A percentile compares a stretch with the other conserved stretches of the same genome.
phyloP scores from a whole-genome alignment of 2,797 vertebrate genomes.

The Dipus sagitta region DNA sequence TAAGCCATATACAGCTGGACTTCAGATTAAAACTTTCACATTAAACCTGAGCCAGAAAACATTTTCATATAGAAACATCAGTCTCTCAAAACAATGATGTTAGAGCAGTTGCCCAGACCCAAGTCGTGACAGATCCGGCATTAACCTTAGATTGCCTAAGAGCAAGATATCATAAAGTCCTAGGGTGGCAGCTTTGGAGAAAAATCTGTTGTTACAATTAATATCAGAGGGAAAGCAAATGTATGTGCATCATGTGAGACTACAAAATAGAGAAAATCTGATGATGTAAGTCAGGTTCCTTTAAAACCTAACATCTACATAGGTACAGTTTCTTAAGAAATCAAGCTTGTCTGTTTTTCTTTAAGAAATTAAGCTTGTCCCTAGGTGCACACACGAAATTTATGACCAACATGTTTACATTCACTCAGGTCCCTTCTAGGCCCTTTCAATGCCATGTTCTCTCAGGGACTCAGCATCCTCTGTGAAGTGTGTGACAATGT shows the following conservation, averaged over 20 bases:
- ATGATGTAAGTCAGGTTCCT: conserved; percentile 23
- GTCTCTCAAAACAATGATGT: not conserved
- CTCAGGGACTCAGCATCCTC: not conserved
- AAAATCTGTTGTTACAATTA: not conserved
- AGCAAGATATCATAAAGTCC: conserved; percentile 9
- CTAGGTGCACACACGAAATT: not conserved
- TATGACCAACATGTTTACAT: not conserved
- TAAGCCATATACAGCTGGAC: not conserved
- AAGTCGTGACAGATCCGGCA: not conserved
- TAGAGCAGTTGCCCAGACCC: not conserved
- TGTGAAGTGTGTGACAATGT: not conserved
- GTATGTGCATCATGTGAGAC: not conserved
- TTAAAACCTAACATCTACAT: not conserved
- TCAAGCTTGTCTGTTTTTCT: no score
- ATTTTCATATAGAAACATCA: not conserved
- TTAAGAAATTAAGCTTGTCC: not conserved
- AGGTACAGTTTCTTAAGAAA: conserved; percentile 53
- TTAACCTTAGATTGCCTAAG: not conserved
- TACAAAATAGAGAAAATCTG: conserved; percentile 27
- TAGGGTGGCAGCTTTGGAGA: not conserved
- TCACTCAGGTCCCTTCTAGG: not conserved
- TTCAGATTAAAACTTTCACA: conserved; percentile 32
- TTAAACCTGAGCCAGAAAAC: conserved; percentile 29
- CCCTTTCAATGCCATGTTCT: not conserved
- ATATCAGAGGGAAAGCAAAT: conserved; percentile 18